These are phyloP conservation scores for Pelodiscus sinensis DNA, from an alignment of 2,113 vertebrate genomes.

Conservation along the genomic window DNA sequence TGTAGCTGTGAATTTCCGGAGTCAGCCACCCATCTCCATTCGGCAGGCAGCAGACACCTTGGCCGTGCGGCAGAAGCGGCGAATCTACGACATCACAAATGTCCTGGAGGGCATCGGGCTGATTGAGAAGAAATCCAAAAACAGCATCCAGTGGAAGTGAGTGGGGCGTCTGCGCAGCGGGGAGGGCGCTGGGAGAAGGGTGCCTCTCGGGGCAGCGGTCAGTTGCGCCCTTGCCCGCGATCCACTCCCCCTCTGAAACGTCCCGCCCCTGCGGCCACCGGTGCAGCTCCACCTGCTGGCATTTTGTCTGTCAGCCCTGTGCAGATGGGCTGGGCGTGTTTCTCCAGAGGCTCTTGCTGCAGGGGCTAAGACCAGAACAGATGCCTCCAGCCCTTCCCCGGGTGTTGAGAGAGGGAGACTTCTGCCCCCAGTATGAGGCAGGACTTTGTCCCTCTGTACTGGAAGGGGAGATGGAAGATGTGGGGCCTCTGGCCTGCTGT, in stretches of 20 bases:
- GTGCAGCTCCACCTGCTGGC: background rate
- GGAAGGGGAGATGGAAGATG: background rate
- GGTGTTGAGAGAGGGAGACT: background rate
- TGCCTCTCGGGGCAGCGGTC: background rate
- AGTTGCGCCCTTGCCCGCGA: background rate
- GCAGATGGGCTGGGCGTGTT: fast-evolving
- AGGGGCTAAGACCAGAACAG: background rate
- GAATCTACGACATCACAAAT: conserved; percentile 98
- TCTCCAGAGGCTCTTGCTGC: background rate
- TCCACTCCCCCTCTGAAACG: background rate
- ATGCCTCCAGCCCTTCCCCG: fast-evolving
- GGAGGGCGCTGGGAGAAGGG: background rate
- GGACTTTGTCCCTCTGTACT: background rate
- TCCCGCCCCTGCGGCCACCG: background rate
- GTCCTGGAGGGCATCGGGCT: conserved; percentile 97
- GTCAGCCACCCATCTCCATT: background rate
- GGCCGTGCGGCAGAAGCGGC: conserved; percentile 95
- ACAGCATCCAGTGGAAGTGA: conserved; percentile 99
- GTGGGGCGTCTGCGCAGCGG: conserved; percentile 57
- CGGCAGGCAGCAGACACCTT: conserved; percentile 95
- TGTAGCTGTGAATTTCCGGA: background rate
- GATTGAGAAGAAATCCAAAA: conserved; percentile 99
- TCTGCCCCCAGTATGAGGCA: background rate
- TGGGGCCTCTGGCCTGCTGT: background rate
- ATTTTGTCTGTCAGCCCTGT: too few species aligned